A percentile compares a stretch with the other conserved stretches of the same genome.
Evolutionary conservation across 37 sponge, comb jelly and placozoan species (phyloP).

Genomic region (Beroe forskalii): DNA sequence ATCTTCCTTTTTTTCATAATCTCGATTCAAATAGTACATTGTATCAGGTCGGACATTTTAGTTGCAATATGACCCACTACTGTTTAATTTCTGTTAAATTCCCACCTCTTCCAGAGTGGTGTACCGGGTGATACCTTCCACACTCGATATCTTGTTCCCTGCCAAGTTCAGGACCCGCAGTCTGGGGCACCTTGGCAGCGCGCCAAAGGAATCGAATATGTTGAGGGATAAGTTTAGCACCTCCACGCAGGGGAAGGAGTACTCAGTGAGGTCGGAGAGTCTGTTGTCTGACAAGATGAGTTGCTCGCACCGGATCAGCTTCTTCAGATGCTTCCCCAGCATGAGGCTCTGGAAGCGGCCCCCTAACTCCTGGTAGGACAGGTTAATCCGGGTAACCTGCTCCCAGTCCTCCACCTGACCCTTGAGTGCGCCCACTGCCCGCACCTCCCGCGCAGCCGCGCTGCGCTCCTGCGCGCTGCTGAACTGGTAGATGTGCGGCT

Average conservation of each 20-base stretch:
- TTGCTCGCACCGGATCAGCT: conserved; percentile 27
- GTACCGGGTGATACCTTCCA: neutral
- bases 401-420: conserved; percentile 36
- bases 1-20: too few relatives aligned
- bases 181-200: conserved; percentile 26
- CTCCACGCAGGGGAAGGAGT: conserved; percentile 10
- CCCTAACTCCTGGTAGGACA: conserved; percentile 49
- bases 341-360: neutral
- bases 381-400: neutral
- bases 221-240: conserved; percentile 32
- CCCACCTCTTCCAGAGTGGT: neutral
- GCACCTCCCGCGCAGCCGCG: conserved; percentile 9
- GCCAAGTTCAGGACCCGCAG: neutral
- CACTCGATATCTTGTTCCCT: conserved; percentile 33
- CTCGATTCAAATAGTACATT: too few relatives aligned
- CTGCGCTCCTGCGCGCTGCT: conserved; percentile 19
- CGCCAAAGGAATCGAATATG: neutral
- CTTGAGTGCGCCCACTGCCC: neutral
- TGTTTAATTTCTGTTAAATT: too few relatives aligned
- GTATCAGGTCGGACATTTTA: too few relatives aligned
- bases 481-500: conserved; percentile 46
- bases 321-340: neutral
- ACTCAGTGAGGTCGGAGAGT: neutral
- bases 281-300: conserved; percentile 36
- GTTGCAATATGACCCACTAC: too few relatives aligned